Base-by-base conservation (phyloP, 2,113 vertebrate species). In the Xenotilapia longispinis region DNA sequence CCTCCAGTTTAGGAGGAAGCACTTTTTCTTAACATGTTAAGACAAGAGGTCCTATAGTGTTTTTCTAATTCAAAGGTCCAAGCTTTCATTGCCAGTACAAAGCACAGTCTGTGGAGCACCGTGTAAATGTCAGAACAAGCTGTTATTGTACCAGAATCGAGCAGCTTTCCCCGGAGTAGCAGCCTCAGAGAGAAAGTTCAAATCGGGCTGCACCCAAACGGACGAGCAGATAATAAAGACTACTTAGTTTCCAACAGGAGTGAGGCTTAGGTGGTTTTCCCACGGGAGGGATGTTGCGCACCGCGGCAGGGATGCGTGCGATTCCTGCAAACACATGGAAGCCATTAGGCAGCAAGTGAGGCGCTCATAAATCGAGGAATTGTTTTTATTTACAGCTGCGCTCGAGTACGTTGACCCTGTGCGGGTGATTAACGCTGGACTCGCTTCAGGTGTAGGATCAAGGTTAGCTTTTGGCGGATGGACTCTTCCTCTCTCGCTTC, bases 261-360 rank as follows among this genome's bases (percentile, higher is more conserved):
- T 5, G 49, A 81, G 10, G 79, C 36, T 82, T 80, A 4, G 9
- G 1, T 21, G 47, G 17, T 87, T 70, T 94, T 91, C 91, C 89
- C 92, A 92, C n/a, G 60, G 47, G 89, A 87, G 31, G 12, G 26
- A 51, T 51, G 73, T 31, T n/a, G 45, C 6, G 6, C 45, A 51
- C 42, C 7, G 15, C 3, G 15, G 42, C 42, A 19, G 81, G 82
- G 86, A 88, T 90, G 84, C 19, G 23, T 87, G 88, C 58, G 65
- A 49, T 86, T 42, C 49, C 65, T 42, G 17, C 28, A 11, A 42
- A 91, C 95, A 96, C 89, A 90, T 96, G 96, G 92, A 63, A 94
- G 84, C 90, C 86, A 96, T 96, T 96, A 95, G 53, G 80, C 15
- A 78, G 83, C 89, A 79, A 92, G 86, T 87, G 51, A 47, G 87